Conservation (phyloP, 1,140 invertebrate genomes). For the Pseudomyrmex flavicornis region DNA sequence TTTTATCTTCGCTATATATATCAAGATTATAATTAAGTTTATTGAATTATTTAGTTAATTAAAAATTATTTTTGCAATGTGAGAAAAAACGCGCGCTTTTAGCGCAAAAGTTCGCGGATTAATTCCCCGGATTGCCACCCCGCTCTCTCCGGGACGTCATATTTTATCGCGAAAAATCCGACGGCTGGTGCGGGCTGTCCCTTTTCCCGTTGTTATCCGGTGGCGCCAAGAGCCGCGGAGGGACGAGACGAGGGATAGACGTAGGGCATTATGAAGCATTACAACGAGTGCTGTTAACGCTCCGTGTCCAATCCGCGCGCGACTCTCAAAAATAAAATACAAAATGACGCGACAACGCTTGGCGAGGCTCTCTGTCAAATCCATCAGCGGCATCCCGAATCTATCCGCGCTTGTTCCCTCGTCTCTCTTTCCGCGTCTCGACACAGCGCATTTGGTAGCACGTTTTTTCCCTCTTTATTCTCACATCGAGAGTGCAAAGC, state of each 20-base stretch:
- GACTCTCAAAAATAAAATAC: conserved; percentile 81
- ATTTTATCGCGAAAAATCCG: conserved; percentile 72
- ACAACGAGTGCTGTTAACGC: conserved; percentile 84
- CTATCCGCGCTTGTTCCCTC: conserved; percentile 47
- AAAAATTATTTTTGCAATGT: neutral
- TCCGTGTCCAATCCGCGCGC: conserved; percentile 83
- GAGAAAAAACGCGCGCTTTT: neutral
- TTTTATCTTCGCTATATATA: neutral
- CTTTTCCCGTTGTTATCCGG: conserved; percentile 65
- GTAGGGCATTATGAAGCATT: conserved; percentile 83
- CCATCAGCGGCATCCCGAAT: conserved; percentile 76
- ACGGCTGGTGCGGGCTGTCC: conserved; percentile 53
- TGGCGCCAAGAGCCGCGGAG: conserved; percentile 22
- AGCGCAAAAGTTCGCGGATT: conserved; percentile 26
- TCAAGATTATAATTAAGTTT: neutral
- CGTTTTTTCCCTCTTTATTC: conserved; percentile 19
- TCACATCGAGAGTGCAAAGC: neutral
- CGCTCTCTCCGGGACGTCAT: conserved; percentile 54
- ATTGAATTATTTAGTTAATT: neutral
- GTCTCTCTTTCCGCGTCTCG: conserved; percentile 45
- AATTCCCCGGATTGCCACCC: conserved; percentile 4
- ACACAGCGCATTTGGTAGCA: neutral
- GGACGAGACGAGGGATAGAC: conserved; percentile 58
- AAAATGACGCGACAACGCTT: conserved; percentile 81
- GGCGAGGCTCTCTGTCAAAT: conserved; percentile 84